Base-by-base conservation (phyloP, 1,140 invertebrate genomes). In the Aporrectodea caliginosa region DNA sequence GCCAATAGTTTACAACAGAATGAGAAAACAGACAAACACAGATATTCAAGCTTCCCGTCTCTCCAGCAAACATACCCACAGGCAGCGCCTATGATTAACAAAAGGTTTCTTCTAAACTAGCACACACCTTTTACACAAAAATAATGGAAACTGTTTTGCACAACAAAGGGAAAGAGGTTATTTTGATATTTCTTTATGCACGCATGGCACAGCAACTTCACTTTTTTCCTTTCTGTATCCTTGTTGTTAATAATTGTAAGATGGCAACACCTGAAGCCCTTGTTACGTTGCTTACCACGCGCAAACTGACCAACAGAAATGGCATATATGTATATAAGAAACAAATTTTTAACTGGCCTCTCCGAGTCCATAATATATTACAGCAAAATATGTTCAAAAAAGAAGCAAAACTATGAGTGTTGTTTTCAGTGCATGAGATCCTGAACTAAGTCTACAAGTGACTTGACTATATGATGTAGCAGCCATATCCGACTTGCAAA, bases 391-490 rank as follows among this genome's bases (percentile, higher is more conserved):
- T 58, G 22, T 22, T 58, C 43, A 58, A 58, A 58, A 58, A 58
- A 12, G 43, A 58, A 58, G 43, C 43, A 58, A 58, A 58, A 58
- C 43, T 58, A 58, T 6, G 43, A 58, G 43, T 58, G 43, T 22
- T 22, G 6, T 58, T 58, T 6, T 58, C 43, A 58, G 43, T 58
- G 43, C 43, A 58, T 58, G 43, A 58, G 43, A 58, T 58, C 43
- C 43, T 58, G 43, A 58, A 58, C 43, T 58, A 58, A 58, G 43
- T 58, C 43, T 58, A 58, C 43, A 58, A 58, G 43, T 58, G 43
- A 58, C 43, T 58, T 58, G 43, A 58, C 43, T 58, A 58, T 12
- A 58, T 58, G 43, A 58, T 58, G 43, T 58, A 12, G 6, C 43
- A 58, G 43, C 22, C 43, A 22, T 58, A 58, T 6, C 43, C 22